Conservation (phyloP, 1,140 invertebrate genomes). For the Gonatopus flavifemur region DNA sequence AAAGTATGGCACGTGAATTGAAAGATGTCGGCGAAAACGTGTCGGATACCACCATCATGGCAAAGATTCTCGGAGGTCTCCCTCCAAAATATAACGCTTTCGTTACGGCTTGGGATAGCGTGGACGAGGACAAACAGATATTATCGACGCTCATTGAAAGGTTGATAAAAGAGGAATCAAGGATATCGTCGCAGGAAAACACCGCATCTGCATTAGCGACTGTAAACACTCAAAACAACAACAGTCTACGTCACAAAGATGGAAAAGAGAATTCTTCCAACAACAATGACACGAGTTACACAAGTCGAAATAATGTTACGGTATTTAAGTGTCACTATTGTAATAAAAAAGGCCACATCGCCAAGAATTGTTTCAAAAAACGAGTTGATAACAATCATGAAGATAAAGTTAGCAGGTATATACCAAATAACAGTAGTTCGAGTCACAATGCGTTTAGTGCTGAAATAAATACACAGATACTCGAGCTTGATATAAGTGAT, state of each 20-base stretch:
- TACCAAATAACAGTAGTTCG: too few relatives aligned
- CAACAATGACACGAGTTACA: neutral
- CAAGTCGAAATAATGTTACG: neutral
- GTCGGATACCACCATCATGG: constrained; percentile 1
- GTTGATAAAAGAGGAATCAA: constrained; percentile 1
- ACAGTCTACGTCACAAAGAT: too few relatives aligned
- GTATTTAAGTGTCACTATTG: neutral
- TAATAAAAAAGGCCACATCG: neutral
- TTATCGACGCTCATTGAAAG: neutral
- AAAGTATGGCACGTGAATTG: constrained; percentile 2
- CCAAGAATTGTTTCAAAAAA: neutral
- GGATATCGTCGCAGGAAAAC: neutral
- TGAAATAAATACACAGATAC: neutral
- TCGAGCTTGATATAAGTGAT: neutral
- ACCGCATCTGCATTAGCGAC: neutral
- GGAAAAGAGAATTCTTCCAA: neutral
- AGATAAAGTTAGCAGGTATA: too few relatives aligned
- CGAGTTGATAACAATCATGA: neutral
- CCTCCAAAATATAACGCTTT: neutral
- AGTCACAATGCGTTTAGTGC: neutral
- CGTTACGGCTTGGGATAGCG: too few relatives aligned
- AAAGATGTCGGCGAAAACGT: neutral
- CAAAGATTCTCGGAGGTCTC: constrained; percentile 1
- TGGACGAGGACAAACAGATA: neutral
- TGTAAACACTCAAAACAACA: too few relatives aligned